Percentiles rank a stretch among this genome's conserved stretches.
phyloP scores from a whole-genome alignment of 2,797 vertebrate species.

The Kryptolebias ocellatus region DNA sequence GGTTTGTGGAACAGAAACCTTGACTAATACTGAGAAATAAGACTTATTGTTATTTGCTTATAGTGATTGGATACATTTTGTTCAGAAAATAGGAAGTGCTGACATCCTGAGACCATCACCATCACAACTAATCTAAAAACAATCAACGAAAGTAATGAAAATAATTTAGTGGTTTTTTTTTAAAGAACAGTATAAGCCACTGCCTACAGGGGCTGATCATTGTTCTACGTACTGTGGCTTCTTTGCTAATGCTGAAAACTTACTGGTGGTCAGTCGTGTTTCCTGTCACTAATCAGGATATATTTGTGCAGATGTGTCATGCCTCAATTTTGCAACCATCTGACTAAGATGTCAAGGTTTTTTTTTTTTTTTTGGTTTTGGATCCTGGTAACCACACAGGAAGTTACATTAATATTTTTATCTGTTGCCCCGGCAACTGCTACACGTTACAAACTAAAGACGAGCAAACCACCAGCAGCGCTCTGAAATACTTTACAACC shows the following conservation, averaged over 20 bases:
- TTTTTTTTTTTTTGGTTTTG: conserved; percentile 16
- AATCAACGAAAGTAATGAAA: too few relatives aligned
- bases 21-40: too few relatives aligned
- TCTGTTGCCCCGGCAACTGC: conserved; percentile 38
- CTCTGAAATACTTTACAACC: background rate
- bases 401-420: conserved; percentile 63
- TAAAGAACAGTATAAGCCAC: too few relatives aligned
- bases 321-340: conserved; percentile 14
- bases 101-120: too few relatives aligned
- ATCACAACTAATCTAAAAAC: too few relatives aligned
- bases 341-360: background rate
- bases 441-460: conserved; percentile 16
- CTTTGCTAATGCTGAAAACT: background rate
- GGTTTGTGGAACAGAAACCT: conserved; percentile 41
- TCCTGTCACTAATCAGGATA: conserved; percentile 24
- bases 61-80: background rate
- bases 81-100: background rate
- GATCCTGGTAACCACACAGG: conserved; percentile 60
- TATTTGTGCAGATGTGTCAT: conserved; percentile 15
- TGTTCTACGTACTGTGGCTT: too few relatives aligned
- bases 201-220: too few relatives aligned
- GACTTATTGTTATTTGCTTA: too few relatives aligned
- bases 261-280: conserved; percentile 9
- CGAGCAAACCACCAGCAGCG: background rate
- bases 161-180: too few relatives aligned